phyloP scores from a whole-genome alignment of 1,140 invertebrate species.

The Papilio glaucus region DNA sequence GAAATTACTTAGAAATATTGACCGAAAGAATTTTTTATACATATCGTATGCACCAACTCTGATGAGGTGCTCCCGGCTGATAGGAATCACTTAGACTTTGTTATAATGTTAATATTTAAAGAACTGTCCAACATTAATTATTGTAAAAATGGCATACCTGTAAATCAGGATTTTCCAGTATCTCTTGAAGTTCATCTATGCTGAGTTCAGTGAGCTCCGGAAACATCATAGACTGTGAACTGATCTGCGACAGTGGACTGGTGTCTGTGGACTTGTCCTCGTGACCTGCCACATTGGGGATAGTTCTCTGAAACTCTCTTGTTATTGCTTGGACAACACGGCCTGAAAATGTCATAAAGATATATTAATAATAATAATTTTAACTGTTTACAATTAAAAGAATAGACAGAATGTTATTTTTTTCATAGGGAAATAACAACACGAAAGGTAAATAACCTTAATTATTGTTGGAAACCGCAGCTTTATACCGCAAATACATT shows the following conservation, averaged over 20 bases:
- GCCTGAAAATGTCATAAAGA: conserved; percentile 62
- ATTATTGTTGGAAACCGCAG: no score
- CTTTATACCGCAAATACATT: no score
- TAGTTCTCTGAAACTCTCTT: conserved; percentile 88
- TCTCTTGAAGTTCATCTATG: conserved; percentile 87
- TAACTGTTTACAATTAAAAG: no score
- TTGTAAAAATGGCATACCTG: conserved; percentile 53
- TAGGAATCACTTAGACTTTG: no score
- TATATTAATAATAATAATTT: no score
- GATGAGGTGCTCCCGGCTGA: no score
- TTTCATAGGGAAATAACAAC: no score
- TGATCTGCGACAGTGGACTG: conserved; percentile 60
- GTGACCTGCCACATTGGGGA: conserved; percentile 53
- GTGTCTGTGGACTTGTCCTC: conserved; percentile 61
- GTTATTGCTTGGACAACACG: conserved; percentile 91
- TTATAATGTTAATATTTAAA: neutral
- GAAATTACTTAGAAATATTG: no score
- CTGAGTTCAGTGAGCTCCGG: conserved; percentile 87
- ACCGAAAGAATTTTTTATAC: no score
- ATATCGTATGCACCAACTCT: no score
- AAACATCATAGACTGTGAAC: conserved; percentile 71
- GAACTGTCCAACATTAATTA: neutral
- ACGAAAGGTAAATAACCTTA: no score
- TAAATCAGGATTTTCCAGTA: conserved; percentile 86
- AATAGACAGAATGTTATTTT: no score